Evolutionary conservation across 2,888 invertebrate genomes (phyloP).

Genomic region (Ormyrus thymus): DNA sequence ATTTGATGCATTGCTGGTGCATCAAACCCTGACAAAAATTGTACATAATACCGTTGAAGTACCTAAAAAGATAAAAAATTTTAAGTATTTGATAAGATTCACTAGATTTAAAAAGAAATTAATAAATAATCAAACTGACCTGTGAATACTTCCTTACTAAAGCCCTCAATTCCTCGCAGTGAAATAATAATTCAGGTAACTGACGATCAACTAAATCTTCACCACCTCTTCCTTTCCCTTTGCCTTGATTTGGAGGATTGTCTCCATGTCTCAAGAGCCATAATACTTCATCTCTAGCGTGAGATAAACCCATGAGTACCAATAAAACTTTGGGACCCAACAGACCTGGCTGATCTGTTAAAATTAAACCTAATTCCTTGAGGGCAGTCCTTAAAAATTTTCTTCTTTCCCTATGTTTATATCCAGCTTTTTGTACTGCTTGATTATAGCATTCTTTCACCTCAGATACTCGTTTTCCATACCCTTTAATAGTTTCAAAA

Average conservation of each 20-base stretch:
- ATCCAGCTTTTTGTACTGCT: slow-evolving; percentile 92
- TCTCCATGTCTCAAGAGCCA: slow-evolving; percentile 98
- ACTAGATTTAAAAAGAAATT: not conserved
- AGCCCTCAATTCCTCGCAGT: slow-evolving; percentile 97
- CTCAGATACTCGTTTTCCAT: slow-evolving; percentile 93
- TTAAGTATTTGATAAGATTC: no score
- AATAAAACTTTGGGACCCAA: slow-evolving; percentile 97
- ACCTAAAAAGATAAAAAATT: slow-evolving; percentile 75
- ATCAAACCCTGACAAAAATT: slow-evolving; percentile 97
- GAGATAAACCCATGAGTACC: slow-evolving; percentile 96
- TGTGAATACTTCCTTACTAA: slow-evolving; percentile 96
- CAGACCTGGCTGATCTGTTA: slow-evolving; percentile 98
- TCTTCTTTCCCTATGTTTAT: slow-evolving; percentile 94
- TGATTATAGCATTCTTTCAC: slow-evolving; percentile 96
- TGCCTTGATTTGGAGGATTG: slow-evolving; percentile 90
- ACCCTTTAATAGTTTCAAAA: slow-evolving; percentile 97
- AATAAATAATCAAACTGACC: slow-evolving; percentile 57
- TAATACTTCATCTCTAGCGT: slow-evolving; percentile 96
- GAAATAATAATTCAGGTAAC: slow-evolving; percentile 96
- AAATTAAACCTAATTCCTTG: slow-evolving; percentile 94
- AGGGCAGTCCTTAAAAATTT: slow-evolving; percentile 97
- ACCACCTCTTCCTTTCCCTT: slow-evolving; percentile 89
- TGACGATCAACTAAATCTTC: slow-evolving; percentile 97
- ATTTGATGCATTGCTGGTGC: slow-evolving; percentile 91
- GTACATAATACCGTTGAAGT: slow-evolving; percentile 97